Evolutionary conservation across 1,140 invertebrate species (phyloP), one percentile per base, ranked within the genome.

Genomic region (Brachionus asplanchnoidis): DNA sequence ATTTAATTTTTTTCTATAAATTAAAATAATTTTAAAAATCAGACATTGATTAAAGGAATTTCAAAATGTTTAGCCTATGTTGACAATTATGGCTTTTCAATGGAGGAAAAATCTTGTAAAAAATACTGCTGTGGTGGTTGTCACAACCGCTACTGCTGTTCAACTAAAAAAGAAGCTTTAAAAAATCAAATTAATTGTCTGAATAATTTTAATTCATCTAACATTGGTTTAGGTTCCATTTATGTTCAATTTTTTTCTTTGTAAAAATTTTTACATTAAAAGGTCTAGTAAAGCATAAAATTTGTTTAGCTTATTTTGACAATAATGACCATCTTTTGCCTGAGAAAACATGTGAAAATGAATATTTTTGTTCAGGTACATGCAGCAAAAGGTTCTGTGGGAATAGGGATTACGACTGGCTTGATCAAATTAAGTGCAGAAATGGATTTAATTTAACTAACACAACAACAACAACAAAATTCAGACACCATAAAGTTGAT

Each of bases 71-170:
- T 12, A 40, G 66, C 70, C 4, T 75, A 75, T 44, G 14, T 75
- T 11, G 40, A 17, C 14, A 75, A 50, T 1, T 77, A 77, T 26
- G 73, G 73, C 2, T 77, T 77, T 50, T 50, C 53, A 11, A 11
- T 17, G 28, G 20, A 46, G 11, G 46, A 77, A 77, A 8, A 50
- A 50, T 12, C 7, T 3, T 77, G 73, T 50, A 8, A 50, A 1
- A 75, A 40, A 11, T 75, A 75, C 9, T 77, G 73, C n/a, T 77
- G 73, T 50, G 73, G 73, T 23, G 26, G 73, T 23, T 77, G 73
- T 9, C 46, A 28, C 12, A 50, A 53, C 12, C 73, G 73, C 5
- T 77, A 50, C n/a, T 77, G 73, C 28, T 77, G 73, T 77, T 23
- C 0, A 14, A n/a, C 42, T 20, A 50, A 77, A 50, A 28, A 11